phyloP scores from a whole-genome alignment of 2,797 vertebrate species.

The Microctenopoma lineatum region DNA sequence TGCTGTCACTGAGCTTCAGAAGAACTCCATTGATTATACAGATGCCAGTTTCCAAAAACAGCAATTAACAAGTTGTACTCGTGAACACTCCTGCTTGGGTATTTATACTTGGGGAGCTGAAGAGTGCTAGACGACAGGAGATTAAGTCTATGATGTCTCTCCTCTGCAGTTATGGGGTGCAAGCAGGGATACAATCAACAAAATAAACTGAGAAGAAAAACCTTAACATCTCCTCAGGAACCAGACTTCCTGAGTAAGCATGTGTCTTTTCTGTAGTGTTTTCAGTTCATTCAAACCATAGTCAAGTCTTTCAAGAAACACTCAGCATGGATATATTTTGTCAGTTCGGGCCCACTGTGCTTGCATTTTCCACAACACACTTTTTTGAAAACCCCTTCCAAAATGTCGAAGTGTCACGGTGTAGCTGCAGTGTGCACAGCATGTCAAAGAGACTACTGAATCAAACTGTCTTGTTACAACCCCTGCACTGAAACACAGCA shows the following conservation, averaged over 20 bases:
- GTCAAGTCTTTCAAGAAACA: neutral
- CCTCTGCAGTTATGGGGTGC: neutral
- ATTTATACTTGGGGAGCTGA: neutral
- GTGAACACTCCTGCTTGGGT: conserved; percentile 6
- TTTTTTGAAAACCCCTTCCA: neutral
- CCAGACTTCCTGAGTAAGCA: neutral
- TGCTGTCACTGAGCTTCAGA: conserved; percentile 35
- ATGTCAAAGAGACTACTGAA: neutral
- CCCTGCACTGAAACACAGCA: conserved; percentile 13
- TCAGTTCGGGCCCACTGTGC: neutral
- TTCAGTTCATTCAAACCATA: neutral
- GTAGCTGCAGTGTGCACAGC: neutral
- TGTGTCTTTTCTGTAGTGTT: neutral
- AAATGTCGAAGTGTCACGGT: neutral
- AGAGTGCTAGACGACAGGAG: neutral
- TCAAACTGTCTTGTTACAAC: conserved; percentile 7
- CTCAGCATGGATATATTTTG: neutral
- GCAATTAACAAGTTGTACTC: conserved; percentile 40
- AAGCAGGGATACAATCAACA: neutral
- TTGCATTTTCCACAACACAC: neutral
- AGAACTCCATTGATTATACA: conserved; percentile 28
- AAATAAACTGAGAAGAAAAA: neutral
- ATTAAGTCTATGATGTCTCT: neutral
- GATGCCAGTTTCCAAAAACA: conserved; percentile 48
- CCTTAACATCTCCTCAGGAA: neutral